These are phyloP conservation scores for Thymelicus sylvestris DNA, from an alignment of 2,888 invertebrate genomes.

Conservation along the genomic window DNA sequence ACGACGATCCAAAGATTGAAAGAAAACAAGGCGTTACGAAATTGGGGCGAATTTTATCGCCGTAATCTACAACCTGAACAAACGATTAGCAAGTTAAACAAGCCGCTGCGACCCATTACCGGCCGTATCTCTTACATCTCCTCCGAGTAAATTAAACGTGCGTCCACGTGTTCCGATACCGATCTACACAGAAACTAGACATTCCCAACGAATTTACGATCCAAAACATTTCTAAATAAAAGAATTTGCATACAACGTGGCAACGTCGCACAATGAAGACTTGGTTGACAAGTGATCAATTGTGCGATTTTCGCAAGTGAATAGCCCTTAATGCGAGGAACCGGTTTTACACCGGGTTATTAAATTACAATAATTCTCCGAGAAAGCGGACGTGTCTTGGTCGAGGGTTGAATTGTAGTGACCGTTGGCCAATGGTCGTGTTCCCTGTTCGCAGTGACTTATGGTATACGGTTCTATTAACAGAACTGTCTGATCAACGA, in stretches of 20 bases:
- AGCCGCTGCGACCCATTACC: constrained; percentile 62
- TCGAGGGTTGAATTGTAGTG: constrained; percentile 47
- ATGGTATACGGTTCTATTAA: constrained; percentile 37
- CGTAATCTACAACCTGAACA: constrained; percentile 69
- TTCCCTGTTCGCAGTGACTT: constrained; percentile 34
- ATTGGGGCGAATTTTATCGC: constrained; percentile 64
- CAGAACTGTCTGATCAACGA: constrained; percentile 26
- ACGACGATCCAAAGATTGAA: constrained; percentile 6
- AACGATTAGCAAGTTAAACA: constrained; percentile 79
- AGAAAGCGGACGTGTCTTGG: constrained; percentile 44
- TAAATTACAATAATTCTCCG: constrained; percentile 77
- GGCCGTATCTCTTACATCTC: constrained; percentile 50
- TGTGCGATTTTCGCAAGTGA: constrained; percentile 71
- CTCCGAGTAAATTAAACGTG: constrained; percentile 57
- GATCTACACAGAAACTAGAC: constrained; percentile 53
- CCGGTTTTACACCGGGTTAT: constrained; percentile 65
- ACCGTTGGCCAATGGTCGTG: constrained; percentile 35
- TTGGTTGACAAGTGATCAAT: constrained; percentile 78
- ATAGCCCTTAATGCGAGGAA: constrained; percentile 60
- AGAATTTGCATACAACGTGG: constrained; percentile 57
- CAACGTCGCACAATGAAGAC: constrained; percentile 53
- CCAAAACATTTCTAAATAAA: constrained; percentile 55
- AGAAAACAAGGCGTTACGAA: constrained; percentile 42
- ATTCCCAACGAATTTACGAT: constrained; percentile 54
- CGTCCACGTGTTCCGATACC: constrained; percentile 66